Percentiles rank a stretch among this genome's conserved stretches.
Conservation (phyloP, 1,140 invertebrate genomes). For the Bombus vancouverensis region DNA sequence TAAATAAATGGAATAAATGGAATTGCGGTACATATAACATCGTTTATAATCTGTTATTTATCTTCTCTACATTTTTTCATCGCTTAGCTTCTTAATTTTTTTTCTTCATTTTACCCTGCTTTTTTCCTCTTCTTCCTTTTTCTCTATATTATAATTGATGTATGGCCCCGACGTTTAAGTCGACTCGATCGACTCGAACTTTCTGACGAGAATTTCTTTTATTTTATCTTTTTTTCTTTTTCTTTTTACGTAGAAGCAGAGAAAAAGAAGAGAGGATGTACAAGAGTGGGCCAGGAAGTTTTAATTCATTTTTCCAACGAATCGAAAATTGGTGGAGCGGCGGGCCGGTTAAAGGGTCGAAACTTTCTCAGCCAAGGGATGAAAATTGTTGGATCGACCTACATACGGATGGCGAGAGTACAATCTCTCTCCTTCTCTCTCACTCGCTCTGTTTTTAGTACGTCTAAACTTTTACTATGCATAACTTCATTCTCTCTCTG, state of each 20-base stretch:
- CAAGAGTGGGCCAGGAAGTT: constrained; percentile 6
- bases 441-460: neutral
- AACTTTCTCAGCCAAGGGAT: neutral
- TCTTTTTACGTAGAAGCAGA: neutral
- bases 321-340: constrained; percentile 41
- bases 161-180: too few relatives aligned
- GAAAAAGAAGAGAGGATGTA: neutral
- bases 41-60: too few relatives aligned
- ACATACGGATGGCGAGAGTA: constrained; percentile 15
- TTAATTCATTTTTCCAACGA: constrained; percentile 40
- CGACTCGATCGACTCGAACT: neutral
- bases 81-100: neutral
- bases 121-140: too few relatives aligned
- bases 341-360: neutral
- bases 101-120: neutral
- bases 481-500: neutral
- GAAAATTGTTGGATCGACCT: constrained; percentile 24
- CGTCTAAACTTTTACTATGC: too few relatives aligned
- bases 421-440: neutral
- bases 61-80: too few relatives aligned
- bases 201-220: neutral
- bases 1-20: too few relatives aligned
- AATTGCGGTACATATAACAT: too few relatives aligned
- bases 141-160: neutral
- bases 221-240: neutral